phyloP scores from a whole-genome alignment of 2,888 invertebrate genomes.

The Nomada hirtipes region DNA sequence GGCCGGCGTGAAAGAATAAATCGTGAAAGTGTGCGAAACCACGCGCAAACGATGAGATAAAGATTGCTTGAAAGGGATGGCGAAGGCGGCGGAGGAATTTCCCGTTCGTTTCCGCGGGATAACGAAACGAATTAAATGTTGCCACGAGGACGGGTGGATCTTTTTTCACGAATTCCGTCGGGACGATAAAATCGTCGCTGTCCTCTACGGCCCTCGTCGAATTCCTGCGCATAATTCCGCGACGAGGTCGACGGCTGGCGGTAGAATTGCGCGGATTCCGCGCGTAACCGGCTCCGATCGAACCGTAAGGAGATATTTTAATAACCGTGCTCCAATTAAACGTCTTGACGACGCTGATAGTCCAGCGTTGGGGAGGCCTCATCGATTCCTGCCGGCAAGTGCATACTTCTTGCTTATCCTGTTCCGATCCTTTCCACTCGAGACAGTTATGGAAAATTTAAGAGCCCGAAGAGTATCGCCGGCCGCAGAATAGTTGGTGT shows the following conservation, averaged over 20 bases:
- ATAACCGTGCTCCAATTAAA: conserved; percentile 52
- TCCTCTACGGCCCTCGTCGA: conserved; percentile 15
- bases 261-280: conserved; percentile 54
- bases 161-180: conserved; percentile 42
- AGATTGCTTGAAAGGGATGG: no score
- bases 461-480: no score
- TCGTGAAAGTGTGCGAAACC: conserved; percentile 10
- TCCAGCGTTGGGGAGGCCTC: not conserved
- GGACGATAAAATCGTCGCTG: conserved; percentile 39
- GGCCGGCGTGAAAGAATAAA: conserved; percentile 14
- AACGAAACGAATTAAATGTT: conserved; percentile 28
- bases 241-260: conserved; percentile 44
- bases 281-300: conserved; percentile 49
- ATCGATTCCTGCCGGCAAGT: not conserved
- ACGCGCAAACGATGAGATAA: not conserved
- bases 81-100: not conserved
- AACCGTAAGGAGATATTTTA: conserved; percentile 55
- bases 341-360: conserved; percentile 20
- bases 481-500: not conserved
- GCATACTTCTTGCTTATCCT: not conserved
- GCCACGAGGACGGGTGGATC: not conserved
- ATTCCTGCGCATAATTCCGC: conserved; percentile 50
- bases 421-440: not conserved
- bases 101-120: not conserved
- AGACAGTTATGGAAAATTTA: not conserved